Evolutionary conservation across 2,888 invertebrate species (phyloP), one percentile per base, ranked within the genome.

Genomic region (Mesorhabditis spiculigera): DNA sequence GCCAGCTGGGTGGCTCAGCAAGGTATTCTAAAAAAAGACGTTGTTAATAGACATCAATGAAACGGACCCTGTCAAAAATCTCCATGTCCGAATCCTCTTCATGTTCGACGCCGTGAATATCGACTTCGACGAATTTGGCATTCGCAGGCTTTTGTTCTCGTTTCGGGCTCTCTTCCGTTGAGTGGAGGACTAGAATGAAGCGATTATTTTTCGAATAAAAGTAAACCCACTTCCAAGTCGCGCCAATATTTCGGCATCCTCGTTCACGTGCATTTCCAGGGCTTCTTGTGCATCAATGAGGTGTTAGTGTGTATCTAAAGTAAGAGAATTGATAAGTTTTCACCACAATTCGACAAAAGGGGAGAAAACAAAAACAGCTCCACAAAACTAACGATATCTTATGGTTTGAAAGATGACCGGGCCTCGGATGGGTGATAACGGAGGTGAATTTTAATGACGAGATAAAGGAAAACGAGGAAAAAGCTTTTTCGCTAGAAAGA

Each of bases 151-250:
- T 43, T 42, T 58, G 10, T 45, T 58, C 58, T 58, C 43, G 69
- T 63, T 58, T 5, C n/a, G 5, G 81, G 65, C 81, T 77, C 65
- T 74, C 70, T 71, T 78, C 76, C 62, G 71, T 70, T 6, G 81
- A 81, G 50, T 77, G 75, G 45, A 81, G 71, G 63, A 81, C 81
- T 81, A 63, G 68, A 78, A 74, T 45, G 0, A 61, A 5, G 10
- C 44, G 28, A 43, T 66, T 44, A 43, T 8, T 61, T 6, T 65
- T 68, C 50, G 13, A 50, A 5, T 5, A 44, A 45, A 50, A 61
- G 43, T 41, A 43, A 69, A 78, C 79, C 73, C 67, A 81, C 81
- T 81, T 76, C 81, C 80, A 63, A 81, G 74, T 66, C 76, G 71
- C 41, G 76, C 72, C 66, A 81, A 69, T 62, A 81, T 81, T 13